Base-by-base conservation (phyloP, 2,113 vertebrate genomes). In the Ceyx margarethae region DNA sequence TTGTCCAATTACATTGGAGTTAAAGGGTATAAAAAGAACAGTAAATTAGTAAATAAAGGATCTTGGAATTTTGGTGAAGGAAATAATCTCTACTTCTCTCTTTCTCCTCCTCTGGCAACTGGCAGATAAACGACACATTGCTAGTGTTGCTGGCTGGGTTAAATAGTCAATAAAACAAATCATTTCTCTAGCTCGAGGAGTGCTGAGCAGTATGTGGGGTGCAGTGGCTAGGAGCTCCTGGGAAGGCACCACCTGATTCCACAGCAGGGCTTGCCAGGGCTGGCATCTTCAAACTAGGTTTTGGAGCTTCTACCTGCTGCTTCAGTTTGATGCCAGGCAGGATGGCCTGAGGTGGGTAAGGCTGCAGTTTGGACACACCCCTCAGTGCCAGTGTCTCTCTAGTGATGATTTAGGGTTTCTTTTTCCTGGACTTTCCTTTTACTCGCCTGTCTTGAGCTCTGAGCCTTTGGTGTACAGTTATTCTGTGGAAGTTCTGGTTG, bases 141-240 rank as follows among this genome's bases (percentile, higher is more conserved):
- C 26, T 68, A 3, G 42, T 17, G 67, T 35, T 1, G 1, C 9
- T 26, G 33, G 29, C 37, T 79, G 71, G 53, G 40, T 69, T 53
- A 62, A 51, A 56, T 1, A 68, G 35, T 13, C 75, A 65, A 28
- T 10, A 56, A 48, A 90, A 61, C 7, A 58, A 75, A 62, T 12
- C 3, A 11, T 29, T 79, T 51, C 1, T 85, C 79, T 62, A 15
- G 19, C 48, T 23, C 10, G 61, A 58, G 78, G 10, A 5, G 31
- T 15, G 35, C 43, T 1, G 3, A 23, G 46, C 0, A 5, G 45
- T 46, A 23, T 2, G 9, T 29, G 9, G 21, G 10, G 53, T 54
- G 43, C 1, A 1, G 5, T 9, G 50, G 29, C 45, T 42, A 10
- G 15, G 43, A 77, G 58, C 54, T 48, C 72, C 28, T 8, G 26